Evolutionary conservation across 2,888 invertebrate genomes (phyloP), one percentile per base, ranked within the genome.

Genomic region (Aporophyla nigra): DNA sequence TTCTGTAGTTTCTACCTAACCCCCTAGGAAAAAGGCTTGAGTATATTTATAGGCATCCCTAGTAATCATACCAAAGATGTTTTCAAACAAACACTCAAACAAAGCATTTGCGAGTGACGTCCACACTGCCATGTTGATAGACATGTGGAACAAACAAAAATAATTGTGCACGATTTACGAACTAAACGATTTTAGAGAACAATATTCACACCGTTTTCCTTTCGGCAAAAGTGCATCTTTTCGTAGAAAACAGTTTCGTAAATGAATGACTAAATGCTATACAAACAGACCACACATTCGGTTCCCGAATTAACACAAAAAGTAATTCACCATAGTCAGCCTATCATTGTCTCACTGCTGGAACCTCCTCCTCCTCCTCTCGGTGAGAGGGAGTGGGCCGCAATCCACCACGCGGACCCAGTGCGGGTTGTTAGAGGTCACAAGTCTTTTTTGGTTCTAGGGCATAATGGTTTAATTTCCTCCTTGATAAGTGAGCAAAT

Each of bases 91-190:
- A 33, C 59, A 46, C 10, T 12, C 43, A 59, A 33, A 67, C 80
- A 80, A 72, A 67, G n/a, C 76, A 63, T 76, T 77, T 27, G 43
- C 40, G 27, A 19, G 24, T 74, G 85, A 70, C 81, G 85, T 70
- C 69, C 84, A 24, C 54, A 46, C 46, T 21, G 56, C 46, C 43
- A 69, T 80, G 74, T 81, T 81, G 66, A 84, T 74, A 61, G 61
- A 80, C 69, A 66, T 33, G 59, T 67, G 0, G 65, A 61, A 80
- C 68, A 80, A 81, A 80, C 85, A 73, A 73, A 72, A 71, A 79
- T 51, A 79, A 78, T 58, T 69, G 51, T 56, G 14, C 46, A 61
- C 5, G 54, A 59, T 59, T 68, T 78, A 63, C 40, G 62, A 63
- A 67, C 27, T 43, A 4, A 43, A 40, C 6, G 24, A 56, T 58